Evolutionary conservation across 1,140 invertebrate genomes (phyloP).

Genomic region (Melitaea cinxia): DNA sequence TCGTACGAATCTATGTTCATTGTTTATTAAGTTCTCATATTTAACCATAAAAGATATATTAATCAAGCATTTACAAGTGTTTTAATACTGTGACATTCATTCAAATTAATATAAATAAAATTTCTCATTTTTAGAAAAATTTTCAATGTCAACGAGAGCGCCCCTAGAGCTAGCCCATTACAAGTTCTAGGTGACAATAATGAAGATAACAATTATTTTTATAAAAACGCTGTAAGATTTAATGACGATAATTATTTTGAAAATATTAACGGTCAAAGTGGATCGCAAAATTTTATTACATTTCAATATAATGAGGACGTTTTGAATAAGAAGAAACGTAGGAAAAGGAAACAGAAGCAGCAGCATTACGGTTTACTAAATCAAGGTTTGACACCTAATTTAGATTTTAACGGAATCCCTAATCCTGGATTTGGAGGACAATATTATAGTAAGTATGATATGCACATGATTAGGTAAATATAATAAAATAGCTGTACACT

Average conservation of each 20-base stretch:
- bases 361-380: background rate
- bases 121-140: conserved; percentile 36
- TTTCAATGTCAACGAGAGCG: conserved; percentile 25
- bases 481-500: no score
- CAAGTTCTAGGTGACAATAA: conserved; percentile 23
- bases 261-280: background rate
- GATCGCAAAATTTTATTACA: background rate
- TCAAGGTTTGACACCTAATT: background rate
- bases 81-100: no score
- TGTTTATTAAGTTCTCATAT: background rate
- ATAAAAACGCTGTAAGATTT: conserved; percentile 8
- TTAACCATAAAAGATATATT: background rate
- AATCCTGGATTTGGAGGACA: conserved; percentile 13
- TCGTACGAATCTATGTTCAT: no score
- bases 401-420: background rate
- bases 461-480: background rate
- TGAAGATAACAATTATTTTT: background rate
- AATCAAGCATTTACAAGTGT: no score
- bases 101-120: background rate
- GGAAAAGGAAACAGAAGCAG: conserved; percentile 19
- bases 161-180: conserved; percentile 14
- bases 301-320: conserved; percentile 10
- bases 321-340: conserved; percentile 9
- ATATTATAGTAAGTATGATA: conserved; percentile 4
- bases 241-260: conserved; percentile 5